These are phyloP conservation scores for Syncerus caffer DNA, from an alignment of 2,797 vertebrate genomes.

Conservation along the genomic window DNA sequence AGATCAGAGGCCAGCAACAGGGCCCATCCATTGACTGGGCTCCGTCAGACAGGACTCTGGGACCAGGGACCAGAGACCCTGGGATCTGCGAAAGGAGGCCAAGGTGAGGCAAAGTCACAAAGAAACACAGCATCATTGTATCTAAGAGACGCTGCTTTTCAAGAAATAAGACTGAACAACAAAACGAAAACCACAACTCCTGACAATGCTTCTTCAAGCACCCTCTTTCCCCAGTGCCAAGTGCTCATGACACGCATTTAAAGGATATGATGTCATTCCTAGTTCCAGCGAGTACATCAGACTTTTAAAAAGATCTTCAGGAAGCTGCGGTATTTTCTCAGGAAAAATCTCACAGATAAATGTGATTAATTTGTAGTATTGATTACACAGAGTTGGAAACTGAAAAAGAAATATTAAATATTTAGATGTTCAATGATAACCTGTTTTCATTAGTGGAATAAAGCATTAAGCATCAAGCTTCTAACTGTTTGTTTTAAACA, in stretches of 20 bases:
- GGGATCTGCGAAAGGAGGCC: slow-evolving; percentile 64
- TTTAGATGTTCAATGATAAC: slow-evolving; percentile 17
- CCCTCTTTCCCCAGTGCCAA: background rate
- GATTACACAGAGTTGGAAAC: slow-evolving; percentile 99
- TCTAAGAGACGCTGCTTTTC: background rate
- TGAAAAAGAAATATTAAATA: slow-evolving; percentile 80
- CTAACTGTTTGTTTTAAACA: slow-evolving; percentile 8
- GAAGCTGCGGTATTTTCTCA: slow-evolving; percentile 99
- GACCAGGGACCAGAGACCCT: slow-evolving; percentile 61
- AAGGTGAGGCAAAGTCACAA: background rate
- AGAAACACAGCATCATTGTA: background rate
- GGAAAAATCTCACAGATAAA: slow-evolving; percentile 99
- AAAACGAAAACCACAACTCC: background rate
- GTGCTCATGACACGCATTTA: slow-evolving; percentile 19
- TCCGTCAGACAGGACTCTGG: slow-evolving; percentile 66
- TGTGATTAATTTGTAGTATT: slow-evolving; percentile 99
- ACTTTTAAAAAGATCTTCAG: slow-evolving; percentile 98
- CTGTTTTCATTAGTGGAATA: slow-evolving; percentile 23
- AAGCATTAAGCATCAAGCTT: background rate
- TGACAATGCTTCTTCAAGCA: background rate
- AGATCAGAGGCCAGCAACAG: slow-evolving; percentile 57
- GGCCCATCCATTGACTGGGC: slow-evolving; percentile 53
- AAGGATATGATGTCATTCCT: slow-evolving; percentile 99
- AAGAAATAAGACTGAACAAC: background rate
- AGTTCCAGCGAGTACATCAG: slow-evolving; percentile 98